Conservation (phyloP, 2,888 invertebrate species). For the Hypomecis atomaria region DNA sequence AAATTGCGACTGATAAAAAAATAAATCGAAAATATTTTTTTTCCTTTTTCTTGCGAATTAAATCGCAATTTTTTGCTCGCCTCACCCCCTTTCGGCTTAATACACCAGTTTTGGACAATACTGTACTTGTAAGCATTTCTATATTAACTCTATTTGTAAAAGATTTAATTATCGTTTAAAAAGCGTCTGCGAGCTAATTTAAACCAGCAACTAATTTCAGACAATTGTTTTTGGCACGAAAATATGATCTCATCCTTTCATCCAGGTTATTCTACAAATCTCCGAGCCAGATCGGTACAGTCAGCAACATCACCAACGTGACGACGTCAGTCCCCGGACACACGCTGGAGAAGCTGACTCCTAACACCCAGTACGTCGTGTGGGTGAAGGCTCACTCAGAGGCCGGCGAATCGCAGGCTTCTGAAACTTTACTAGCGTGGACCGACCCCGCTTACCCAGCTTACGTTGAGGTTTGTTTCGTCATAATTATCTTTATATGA, state of each 20-base stretch:
- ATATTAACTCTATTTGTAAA: too few species aligned
- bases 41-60: too few species aligned
- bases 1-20: too few species aligned
- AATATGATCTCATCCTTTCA: not conserved
- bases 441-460: slow-evolving; percentile 95
- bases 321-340: slow-evolving; percentile 89
- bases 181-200: too few species aligned
- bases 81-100: too few species aligned
- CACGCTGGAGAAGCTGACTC: slow-evolving; percentile 88
- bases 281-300: slow-evolving; percentile 77
- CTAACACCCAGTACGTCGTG: slow-evolving; percentile 92
- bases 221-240: not conserved
- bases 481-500: not conserved
- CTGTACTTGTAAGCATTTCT: too few species aligned
- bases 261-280: slow-evolving; percentile 89
- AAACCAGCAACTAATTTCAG: too few species aligned
- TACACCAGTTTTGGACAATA: too few species aligned
- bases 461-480: slow-evolving; percentile 89
- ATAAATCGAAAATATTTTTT: too few species aligned
- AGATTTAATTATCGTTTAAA: too few species aligned
- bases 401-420: slow-evolving; percentile 89
- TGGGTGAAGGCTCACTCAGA: slow-evolving; percentile 89
- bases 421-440: slow-evolving; percentile 93
- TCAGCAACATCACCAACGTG: slow-evolving; percentile 84
- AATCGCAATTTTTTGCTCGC: too few species aligned